Percentiles rank a stretch among this genome's conserved stretches.
These are phyloP conservation scores for Sturnira hondurensis DNA, from an alignment of 2,113 vertebrate species.

Conservation along the genomic window DNA sequence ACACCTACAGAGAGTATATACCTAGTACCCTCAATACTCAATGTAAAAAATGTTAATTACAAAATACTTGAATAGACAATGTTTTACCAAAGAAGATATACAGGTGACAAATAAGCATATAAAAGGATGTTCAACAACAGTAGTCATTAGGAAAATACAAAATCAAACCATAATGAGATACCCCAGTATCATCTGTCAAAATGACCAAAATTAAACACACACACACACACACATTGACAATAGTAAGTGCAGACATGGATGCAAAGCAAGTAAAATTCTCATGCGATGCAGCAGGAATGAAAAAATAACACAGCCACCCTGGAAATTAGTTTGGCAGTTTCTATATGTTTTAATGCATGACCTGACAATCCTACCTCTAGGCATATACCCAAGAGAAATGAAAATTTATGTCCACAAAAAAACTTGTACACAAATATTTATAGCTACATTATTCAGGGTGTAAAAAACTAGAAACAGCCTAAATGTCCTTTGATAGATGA, in stretches of 20 bases:
- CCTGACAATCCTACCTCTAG: neutral
- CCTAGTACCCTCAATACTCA: neutral
- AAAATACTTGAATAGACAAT: constrained; percentile 6
- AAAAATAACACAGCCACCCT: neutral
- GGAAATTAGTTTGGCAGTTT: neutral
- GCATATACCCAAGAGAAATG: neutral
- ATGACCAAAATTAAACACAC: neutral
- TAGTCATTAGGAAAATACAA: neutral
- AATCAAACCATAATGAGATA: neutral
- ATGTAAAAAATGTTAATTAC: neutral
- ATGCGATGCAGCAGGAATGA: neutral
- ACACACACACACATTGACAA: neutral
- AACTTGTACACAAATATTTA: neutral
- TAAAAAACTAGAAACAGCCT: neutral
- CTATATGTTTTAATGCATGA: neutral
- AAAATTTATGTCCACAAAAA: neutral
- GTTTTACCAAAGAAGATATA: neutral
- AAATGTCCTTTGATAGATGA: neutral
- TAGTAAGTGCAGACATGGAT: neutral
- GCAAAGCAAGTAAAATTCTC: neutral
- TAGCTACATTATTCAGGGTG: neutral
- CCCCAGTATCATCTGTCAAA: neutral
- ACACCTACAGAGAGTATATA: neutral
- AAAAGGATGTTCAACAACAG: neutral
- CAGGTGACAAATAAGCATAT: constrained; percentile 1